Percentiles rank a stretch among this genome's conserved stretches.
These are phyloP conservation scores for Lytechinus pictus DNA, from an alignment of 35 echinoderm and acorn worm species.

Conservation along the genomic window DNA sequence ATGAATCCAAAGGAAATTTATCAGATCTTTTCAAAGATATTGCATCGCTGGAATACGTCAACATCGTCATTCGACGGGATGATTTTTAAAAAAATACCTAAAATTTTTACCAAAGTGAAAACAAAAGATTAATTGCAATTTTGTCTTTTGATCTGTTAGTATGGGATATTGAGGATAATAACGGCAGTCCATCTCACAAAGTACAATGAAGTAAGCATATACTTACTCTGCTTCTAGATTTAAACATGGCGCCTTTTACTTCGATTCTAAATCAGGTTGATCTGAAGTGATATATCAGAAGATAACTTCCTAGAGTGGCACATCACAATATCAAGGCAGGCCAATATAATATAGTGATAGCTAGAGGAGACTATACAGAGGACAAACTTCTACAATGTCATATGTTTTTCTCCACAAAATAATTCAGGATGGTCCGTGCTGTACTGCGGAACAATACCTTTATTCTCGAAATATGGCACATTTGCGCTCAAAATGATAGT, in stretches of 20 bases:
- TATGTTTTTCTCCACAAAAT: neutral
- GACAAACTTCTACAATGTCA: neutral
- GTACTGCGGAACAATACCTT: neutral
- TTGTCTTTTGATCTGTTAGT: too few relatives aligned
- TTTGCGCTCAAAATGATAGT: too few relatives aligned
- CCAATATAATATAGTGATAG: neutral
- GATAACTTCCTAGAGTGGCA: neutral
- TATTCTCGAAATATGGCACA: neutral
- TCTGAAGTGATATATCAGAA: neutral
- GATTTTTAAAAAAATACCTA: too few relatives aligned
- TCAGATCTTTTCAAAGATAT: too few relatives aligned
- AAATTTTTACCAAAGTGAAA: too few relatives aligned
- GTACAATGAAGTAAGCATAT: neutral
- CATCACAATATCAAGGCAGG: neutral
- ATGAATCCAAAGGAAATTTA: too few relatives aligned
- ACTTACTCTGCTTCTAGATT: neutral
- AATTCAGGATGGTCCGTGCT: neutral
- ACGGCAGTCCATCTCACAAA: too few relatives aligned
- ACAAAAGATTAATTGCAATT: too few relatives aligned
- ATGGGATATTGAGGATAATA: too few relatives aligned
- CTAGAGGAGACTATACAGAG: neutral
- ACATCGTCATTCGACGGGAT: too few relatives aligned
- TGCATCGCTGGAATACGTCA: too few relatives aligned
- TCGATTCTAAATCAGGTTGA: neutral
- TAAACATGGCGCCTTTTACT: neutral